Evolutionary conservation across 2,888 invertebrate species (phyloP).

Genomic region (Pasiphila rectangulata): DNA sequence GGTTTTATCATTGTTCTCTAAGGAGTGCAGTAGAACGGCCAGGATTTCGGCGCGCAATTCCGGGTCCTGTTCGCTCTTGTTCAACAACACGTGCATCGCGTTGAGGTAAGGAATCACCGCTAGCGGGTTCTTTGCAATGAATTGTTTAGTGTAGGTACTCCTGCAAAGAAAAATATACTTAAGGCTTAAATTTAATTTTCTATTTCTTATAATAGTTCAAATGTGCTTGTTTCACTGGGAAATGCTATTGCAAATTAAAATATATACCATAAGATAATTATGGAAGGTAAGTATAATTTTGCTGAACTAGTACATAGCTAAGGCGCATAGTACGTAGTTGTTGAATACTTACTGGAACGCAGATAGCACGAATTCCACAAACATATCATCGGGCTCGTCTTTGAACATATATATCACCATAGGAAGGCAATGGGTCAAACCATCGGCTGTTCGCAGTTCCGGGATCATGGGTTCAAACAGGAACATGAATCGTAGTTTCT

Average conservation of each 20-base stretch:
- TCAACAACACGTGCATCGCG: conserved; percentile 92
- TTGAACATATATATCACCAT: conserved; percentile 91
- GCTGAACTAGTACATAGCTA: too few relatives aligned
- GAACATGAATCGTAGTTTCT: conserved; percentile 98
- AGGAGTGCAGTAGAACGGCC: conserved; percentile 91
- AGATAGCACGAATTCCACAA: conserved; percentile 87
- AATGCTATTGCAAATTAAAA: too few relatives aligned
- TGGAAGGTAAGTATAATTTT: too few relatives aligned
- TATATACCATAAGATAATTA: too few relatives aligned
- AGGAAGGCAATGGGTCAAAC: conserved; percentile 90
- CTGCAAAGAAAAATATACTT: conserved; percentile 9
- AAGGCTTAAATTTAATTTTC: too few relatives aligned
- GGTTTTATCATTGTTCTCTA: conserved; percentile 93
- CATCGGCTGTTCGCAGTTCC: conserved; percentile 92
- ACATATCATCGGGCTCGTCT: conserved; percentile 88
- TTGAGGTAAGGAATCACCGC: conserved; percentile 94
- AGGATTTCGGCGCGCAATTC: conserved; percentile 88
- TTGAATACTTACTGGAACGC: conserved; percentile 86
- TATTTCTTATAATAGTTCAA: too few relatives aligned
- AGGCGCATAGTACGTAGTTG: too few relatives aligned
- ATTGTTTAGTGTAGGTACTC: conserved; percentile 13
- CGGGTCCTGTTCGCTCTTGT: conserved; percentile 91
- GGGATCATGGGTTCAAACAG: conserved; percentile 94
- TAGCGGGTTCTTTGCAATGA: conserved; percentile 86
- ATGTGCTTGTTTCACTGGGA: too few relatives aligned